Percentiles rank a stretch among this genome's conserved stretches.
Conservation (phyloP, 2,113 vertebrate genomes). For the Eptesicus fuscus region DNA sequence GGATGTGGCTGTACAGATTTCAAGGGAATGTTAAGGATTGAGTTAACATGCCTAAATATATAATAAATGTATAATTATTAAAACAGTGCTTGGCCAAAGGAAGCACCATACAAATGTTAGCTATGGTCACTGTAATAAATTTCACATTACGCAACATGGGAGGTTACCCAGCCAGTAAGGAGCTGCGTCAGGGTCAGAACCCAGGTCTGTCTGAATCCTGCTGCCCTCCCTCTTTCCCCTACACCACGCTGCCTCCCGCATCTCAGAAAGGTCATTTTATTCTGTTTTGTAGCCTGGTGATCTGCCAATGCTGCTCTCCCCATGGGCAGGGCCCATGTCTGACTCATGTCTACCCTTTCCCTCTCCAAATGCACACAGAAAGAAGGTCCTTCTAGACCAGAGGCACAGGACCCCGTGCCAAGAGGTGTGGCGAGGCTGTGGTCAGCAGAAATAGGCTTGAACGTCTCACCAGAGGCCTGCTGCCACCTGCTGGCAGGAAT, state of each 20-base stretch:
- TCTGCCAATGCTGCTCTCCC: not conserved
- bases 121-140: fast-evolving
- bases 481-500: conserved; percentile 59
- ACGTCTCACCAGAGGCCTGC: not conserved
- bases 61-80: not conserved
- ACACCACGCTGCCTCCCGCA: not conserved
- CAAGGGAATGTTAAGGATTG: not conserved
- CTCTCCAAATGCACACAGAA: not conserved
- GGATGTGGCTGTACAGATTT: not conserved
- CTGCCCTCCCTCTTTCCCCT: not conserved
- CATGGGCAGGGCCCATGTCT: not conserved
- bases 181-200: not conserved
- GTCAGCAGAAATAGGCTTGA: not conserved
- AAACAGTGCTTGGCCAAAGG: not conserved
- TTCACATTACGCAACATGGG: not conserved
- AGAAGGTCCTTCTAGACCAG: not conserved
- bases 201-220: not conserved
- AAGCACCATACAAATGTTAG: not conserved
- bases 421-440: not conserved
- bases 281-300: not conserved
- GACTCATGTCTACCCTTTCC: conserved; percentile 21
- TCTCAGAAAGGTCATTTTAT: not conserved
- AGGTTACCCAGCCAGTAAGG: not conserved
- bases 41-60: not conserved
- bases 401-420: not conserved